Base-by-base conservation (phyloP, 1,140 invertebrate genomes). In the Plutomurus gul region DNA sequence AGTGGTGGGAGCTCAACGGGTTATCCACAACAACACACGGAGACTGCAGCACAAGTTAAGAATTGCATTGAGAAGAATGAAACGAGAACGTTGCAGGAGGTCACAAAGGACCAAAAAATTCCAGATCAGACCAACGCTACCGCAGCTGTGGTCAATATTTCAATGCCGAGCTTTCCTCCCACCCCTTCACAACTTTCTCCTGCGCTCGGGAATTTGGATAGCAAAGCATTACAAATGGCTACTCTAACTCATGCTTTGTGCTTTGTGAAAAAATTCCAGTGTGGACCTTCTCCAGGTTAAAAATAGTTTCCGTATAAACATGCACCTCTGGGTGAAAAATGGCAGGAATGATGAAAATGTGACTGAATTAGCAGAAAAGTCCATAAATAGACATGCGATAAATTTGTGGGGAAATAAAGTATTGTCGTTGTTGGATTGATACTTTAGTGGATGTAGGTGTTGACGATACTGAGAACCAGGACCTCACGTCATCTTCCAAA, bases 1-100 rank as follows among this genome's bases (percentile, higher is more conserved):
- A 92, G 91, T 80, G 90, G 91, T 80, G 90, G 91, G 74, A 93
- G 92, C 86, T 94, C 92, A 85, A 18, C 0, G 0, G 92, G 92
- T 27, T 94, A 93, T 88, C 90, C 91, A 47, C 92, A 91, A 5
- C 89, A 89, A 83, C 88, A 89, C 75, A 89, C 89, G 3, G 79
- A 88, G 89, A 60, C 72, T 0, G 46, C 83, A 86, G 85, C 75
- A 85, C 72, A 75, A 75, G 11, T 46, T 10, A 3, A 20, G 1
- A 43, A 46, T 22, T 46, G 33, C 27, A 33, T 20, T 1, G 30
- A 76, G 0, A 60, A 37, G 36, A 37, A 25, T 51, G 43, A 75
- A n/a, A 7, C 4, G 25, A 1, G 72, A 27, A 25, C 51, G 0
- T 16, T 27, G 3, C 5, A 3, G 7, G 51, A 60, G n/a, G 51